Percentiles rank a stretch among this genome's conserved stretches.
phyloP scores from a whole-genome alignment of 2,888 invertebrate species.

The Herminia tarsipennalis region DNA sequence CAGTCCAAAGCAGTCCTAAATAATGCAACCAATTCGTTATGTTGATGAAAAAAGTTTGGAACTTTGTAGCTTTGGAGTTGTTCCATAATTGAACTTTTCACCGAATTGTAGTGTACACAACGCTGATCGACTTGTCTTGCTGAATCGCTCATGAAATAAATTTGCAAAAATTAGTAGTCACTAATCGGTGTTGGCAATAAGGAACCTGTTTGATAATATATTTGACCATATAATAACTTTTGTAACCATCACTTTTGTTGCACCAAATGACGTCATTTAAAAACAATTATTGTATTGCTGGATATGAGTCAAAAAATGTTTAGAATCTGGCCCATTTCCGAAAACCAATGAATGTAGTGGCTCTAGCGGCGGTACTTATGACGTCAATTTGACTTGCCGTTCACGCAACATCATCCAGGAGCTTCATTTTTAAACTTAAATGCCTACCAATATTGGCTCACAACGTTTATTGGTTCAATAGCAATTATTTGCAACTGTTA shows the following conservation, averaged over 20 bases:
- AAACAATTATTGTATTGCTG: too few species aligned
- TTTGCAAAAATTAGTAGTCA: conserved; percentile 45
- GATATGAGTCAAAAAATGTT: too few species aligned
- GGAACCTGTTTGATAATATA: too few species aligned
- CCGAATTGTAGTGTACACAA: conserved; percentile 35
- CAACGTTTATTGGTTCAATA: conserved; percentile 32
- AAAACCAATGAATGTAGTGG: neutral
- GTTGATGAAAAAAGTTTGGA: conserved; percentile 35
- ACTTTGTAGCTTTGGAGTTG: conserved; percentile 40
- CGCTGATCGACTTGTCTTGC: conserved; percentile 29
- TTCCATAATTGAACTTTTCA: conserved; percentile 39
- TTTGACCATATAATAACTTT: too few species aligned
- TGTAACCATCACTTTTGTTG: too few species aligned
- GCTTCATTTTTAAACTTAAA: conserved; percentile 24
- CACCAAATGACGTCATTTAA: too few species aligned
- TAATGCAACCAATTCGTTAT: conserved; percentile 36
- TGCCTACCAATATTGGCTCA: conserved; percentile 33
- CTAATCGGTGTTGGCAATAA: too few species aligned
- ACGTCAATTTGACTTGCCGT: conserved; percentile 40
- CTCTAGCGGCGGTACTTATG: conserved; percentile 28
- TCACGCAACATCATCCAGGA: conserved; percentile 27
- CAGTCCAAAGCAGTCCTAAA: conserved; percentile 42
- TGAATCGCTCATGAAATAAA: conserved; percentile 43
- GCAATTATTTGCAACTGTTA: conserved; percentile 30
- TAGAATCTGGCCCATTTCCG: neutral